Base-by-base conservation (phyloP, 2,113 vertebrate genomes). In the Marmota flaviventris region DNA sequence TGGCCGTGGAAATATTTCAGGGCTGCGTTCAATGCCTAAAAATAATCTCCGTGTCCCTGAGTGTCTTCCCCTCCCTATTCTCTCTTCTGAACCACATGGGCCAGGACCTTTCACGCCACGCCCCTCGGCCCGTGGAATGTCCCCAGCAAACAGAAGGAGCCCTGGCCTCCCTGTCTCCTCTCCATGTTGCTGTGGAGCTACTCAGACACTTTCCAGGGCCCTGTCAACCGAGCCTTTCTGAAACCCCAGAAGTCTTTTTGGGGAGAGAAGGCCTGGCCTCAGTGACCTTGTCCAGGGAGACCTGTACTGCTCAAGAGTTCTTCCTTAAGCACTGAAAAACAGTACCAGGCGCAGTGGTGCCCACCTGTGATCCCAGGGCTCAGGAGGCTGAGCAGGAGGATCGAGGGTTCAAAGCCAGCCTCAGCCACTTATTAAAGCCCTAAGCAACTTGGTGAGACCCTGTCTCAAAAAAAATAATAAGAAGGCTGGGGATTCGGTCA, bases 1-100 rank as follows among this genome's bases (percentile, higher is more conserved):
- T 97, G 98, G 98, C 98, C 77, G 72, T 90, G 72, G 90, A 98
- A 98, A 98, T 99, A 98, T 2, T 98, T 98, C 96, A 98, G 97
- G 92, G 98, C 98, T 98, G 97, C 14, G 58, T 98, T 98, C 98
- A 98, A 98, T 67, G 48, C 97, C 98, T 98, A 98, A 98, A 99
- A 98, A 99, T 99, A 99, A 94, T 24, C 85, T 29, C 85, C 20
- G 2, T 0, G 39, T 61, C 69, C 69, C 75, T 77, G 51, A 45
- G 78, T 13, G 2, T 72, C 81, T 70, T 51, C 90, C 92, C 97
- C 97, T 91, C 87, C 85, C 77, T 32, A 42, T 51, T 63, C 78
- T 76, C 63, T 34, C 70, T 45, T 76, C 92, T 20, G 78, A 7
- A 29, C 29, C 88, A 32, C 27, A 0, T 0, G 53, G 79, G 20